Evolutionary conservation across 2,888 invertebrate genomes (phyloP).

Genomic region (Cheilosia pagana): DNA sequence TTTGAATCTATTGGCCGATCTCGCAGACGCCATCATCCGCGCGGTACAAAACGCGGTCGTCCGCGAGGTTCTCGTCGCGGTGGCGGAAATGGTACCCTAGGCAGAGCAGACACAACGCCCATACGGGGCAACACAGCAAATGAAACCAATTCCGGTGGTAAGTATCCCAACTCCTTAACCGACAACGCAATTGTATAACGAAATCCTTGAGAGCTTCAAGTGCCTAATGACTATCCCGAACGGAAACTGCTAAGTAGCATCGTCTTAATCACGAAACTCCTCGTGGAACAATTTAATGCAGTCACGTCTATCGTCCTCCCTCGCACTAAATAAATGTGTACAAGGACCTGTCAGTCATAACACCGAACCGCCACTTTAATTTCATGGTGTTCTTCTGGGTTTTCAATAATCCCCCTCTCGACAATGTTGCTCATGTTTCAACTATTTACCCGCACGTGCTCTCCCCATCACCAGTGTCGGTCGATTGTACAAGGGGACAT

Average conservation of each 20-base stretch:
- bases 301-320: conserved; percentile 62
- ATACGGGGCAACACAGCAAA: conserved; percentile 75
- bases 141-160: conserved; percentile 74
- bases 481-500: neutral
- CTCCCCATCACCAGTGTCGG: conserved; percentile 29
- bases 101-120: conserved; percentile 78
- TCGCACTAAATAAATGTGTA: no score
- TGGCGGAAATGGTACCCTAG: conserved; percentile 83
- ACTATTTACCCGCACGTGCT: conserved; percentile 64
- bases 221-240: conserved; percentile 51
- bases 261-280: conserved; percentile 70
- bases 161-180: conserved; percentile 64
- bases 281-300: conserved; percentile 48
- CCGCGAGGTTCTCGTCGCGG: conserved; percentile 90
- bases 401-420: conserved; percentile 30
- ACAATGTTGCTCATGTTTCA: conserved; percentile 57
- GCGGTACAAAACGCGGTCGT: conserved; percentile 88
- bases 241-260: conserved; percentile 70
- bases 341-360: conserved; percentile 66
- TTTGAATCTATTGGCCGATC: conserved; percentile 80
- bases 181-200: neutral
- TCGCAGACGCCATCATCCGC: conserved; percentile 83
- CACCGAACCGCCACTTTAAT: conserved; percentile 54
- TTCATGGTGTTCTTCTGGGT: conserved; percentile 24
- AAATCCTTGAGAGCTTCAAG: conserved; percentile 45